Evolutionary conservation across 2,113 vertebrate species (phyloP).

Genomic region (Epinephelus cyanopodus): DNA sequence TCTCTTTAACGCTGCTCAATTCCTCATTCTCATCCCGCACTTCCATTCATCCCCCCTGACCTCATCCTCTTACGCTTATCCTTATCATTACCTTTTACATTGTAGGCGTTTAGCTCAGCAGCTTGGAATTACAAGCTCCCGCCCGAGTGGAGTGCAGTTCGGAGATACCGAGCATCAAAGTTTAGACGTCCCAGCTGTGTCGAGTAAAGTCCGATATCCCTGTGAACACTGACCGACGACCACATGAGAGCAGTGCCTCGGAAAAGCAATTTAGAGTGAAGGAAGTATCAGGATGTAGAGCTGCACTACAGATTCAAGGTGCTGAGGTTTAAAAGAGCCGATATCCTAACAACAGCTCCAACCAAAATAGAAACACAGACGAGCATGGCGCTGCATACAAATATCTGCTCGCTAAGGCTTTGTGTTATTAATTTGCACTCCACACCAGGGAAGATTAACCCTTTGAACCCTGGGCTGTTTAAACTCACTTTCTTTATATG

Average conservation of each 20-base stretch:
- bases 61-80: constrained; percentile 77
- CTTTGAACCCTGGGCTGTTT: not conserved
- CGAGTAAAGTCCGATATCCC: constrained; percentile 30
- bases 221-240: constrained; percentile 16
- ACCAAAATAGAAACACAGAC: constrained; percentile 29
- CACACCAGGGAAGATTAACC: not conserved
- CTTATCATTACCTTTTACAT: constrained; percentile 76
- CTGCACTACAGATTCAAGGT: constrained; percentile 22
- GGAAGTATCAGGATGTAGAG: not conserved
- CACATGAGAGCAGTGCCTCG: constrained; percentile 7
- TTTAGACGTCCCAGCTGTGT: constrained; percentile 37
- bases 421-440: constrained; percentile 20
- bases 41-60: constrained; percentile 66
- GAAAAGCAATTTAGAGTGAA: constrained; percentile 38
- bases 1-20: constrained; percentile 54
- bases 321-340: constrained; percentile 19
- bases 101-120: constrained; percentile 72
- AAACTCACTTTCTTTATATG: not conserved
- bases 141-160: constrained; percentile 34
- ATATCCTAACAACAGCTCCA: constrained; percentile 26
- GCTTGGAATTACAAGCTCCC: constrained; percentile 70
- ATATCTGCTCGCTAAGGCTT: constrained; percentile 17
- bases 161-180: constrained; percentile 56
- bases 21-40: constrained; percentile 52
- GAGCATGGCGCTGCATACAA: constrained; percentile 26